Percentiles rank a stretch among this genome's conserved stretches.
These are phyloP conservation scores for Rosalia funebris DNA, from an alignment of 2,888 invertebrate genomes.

Conservation along the genomic window DNA sequence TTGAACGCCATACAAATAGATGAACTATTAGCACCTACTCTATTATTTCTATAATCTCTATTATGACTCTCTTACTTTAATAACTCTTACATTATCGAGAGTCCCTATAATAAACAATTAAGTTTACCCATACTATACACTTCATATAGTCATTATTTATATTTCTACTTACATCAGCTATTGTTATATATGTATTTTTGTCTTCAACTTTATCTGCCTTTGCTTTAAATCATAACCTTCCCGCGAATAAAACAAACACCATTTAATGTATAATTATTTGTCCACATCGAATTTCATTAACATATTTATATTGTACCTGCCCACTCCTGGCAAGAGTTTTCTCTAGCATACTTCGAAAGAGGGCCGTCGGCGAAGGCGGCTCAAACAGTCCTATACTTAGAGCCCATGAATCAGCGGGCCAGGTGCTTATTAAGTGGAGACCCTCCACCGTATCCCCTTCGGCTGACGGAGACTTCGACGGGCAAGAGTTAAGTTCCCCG, in stretches of 20 bases:
- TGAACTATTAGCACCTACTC: no score
- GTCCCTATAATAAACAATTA: no score
- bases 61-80: no score
- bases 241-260: slow-evolving; percentile 1
- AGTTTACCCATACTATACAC: no score
- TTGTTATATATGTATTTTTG: no score
- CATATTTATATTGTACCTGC: slow-evolving; percentile 31
- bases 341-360: not conserved
- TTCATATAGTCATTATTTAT: no score
- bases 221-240: not conserved
- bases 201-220: not conserved
- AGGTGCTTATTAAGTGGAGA: slow-evolving; percentile 58
- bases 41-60: no score
- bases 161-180: no score
- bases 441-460: slow-evolving; percentile 15
- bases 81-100: no score
- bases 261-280: slow-evolving; percentile 29
- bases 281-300: slow-evolving; percentile 30
- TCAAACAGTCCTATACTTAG: slow-evolving; percentile 56
- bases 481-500: not conserved
- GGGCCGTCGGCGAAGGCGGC: slow-evolving; percentile 49
- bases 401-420: slow-evolving; percentile 59
- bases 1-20: no score
- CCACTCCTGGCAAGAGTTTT: slow-evolving; percentile 10
- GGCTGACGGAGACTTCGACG: not conserved